Conservation (phyloP, 2,797 vertebrate genomes). For the Coluber constrictor region DNA sequence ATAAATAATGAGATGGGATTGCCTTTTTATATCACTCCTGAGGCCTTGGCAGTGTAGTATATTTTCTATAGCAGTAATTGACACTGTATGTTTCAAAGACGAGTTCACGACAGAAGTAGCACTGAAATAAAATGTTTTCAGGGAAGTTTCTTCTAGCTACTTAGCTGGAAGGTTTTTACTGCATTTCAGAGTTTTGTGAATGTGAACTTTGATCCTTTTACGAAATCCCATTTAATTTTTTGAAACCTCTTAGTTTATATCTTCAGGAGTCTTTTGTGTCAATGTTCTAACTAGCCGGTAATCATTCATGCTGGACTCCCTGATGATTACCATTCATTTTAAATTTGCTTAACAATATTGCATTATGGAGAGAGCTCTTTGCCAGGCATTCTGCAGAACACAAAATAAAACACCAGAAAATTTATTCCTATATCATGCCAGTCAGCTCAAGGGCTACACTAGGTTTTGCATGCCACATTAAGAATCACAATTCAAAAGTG, state of each 20-base stretch:
- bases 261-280: neutral
- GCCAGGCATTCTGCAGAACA: neutral
- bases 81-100: conserved; percentile 11
- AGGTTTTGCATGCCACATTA: neutral
- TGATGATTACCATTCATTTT: neutral
- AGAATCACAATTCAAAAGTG: neutral
- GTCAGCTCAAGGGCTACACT: neutral
- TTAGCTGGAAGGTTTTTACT: neutral
- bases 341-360: neutral
- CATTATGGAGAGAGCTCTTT: neutral
- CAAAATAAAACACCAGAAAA: neutral
- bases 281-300: neutral
- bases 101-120: neutral
- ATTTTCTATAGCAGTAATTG: neutral
- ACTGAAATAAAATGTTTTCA: conserved; percentile 2
- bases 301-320: neutral
- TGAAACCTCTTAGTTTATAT: neutral
- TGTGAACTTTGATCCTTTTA: neutral
- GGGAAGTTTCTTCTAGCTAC: neutral
- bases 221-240: neutral
- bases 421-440: neutral
- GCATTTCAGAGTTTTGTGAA: neutral
- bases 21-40: rapidly evolving
- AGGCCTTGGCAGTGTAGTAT: neutral
- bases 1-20: neutral